Conservation (phyloP, 2,113 vertebrate genomes). For the Barnardius zonarius region DNA sequence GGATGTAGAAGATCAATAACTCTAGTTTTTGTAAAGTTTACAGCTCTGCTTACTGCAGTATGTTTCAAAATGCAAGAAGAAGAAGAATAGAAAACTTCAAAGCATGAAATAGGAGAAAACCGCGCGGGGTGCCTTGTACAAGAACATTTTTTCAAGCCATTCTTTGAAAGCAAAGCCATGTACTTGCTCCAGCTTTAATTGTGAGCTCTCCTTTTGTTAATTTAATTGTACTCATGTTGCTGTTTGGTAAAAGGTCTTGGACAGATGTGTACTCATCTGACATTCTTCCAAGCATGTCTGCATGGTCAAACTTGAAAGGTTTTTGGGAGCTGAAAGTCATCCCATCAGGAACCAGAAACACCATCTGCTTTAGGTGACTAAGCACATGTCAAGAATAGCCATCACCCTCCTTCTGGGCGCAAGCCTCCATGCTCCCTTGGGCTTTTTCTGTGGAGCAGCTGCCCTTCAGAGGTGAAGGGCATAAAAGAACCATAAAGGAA, state of each 20-base stretch:
- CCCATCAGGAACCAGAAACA: conserved; percentile 46
- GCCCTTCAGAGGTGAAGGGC: conserved; percentile 19
- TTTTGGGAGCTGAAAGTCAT: conserved; percentile 59
- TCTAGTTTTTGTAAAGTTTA: conserved; percentile 39
- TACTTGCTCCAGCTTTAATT: conserved; percentile 35
- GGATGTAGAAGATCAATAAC: conserved; percentile 46
- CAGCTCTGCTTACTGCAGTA: conserved; percentile 17
- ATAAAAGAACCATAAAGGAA: background rate
- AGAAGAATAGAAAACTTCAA: background rate
- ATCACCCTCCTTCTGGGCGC: background rate
- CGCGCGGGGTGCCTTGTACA: background rate
- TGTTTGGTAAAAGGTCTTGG: conserved; percentile 53
- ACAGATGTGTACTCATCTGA: conserved; percentile 62
- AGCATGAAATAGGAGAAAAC: background rate
- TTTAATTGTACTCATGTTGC: conserved; percentile 53
- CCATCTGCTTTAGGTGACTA: conserved; percentile 57
- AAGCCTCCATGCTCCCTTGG: background rate
- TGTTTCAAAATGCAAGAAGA: background rate
- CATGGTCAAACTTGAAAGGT: conserved; percentile 49
- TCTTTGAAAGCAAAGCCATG: conserved; percentile 44
- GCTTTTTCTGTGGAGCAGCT: background rate
- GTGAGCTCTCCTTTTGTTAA: conserved; percentile 39
- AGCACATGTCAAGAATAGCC: conserved; percentile 15
- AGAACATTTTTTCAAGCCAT: background rate
- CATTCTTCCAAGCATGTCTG: conserved; percentile 56